Evolutionary conservation across 2,797 vertebrate genomes (phyloP), one percentile per base, ranked within the genome.

Genomic region (Spea hammondii): DNA sequence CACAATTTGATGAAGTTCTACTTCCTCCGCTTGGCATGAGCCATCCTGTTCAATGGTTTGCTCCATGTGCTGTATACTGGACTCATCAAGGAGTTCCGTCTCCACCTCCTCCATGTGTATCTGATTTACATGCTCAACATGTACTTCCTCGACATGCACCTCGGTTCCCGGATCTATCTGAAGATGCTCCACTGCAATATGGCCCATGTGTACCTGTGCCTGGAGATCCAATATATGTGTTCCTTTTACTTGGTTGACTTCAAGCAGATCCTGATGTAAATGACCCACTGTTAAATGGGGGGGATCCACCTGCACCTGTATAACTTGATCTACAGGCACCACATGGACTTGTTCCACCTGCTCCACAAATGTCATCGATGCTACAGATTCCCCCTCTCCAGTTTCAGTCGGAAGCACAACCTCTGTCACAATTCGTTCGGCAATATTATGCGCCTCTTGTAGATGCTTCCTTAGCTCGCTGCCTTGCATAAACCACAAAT

Each of bases 401-500:
- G 89, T 84, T 80, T 92, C 92, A 74, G 91, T 89, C 5, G 91
- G 90, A 84, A 93, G 86, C 70, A 95, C 79, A 72, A 95, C 88
- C 81, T 97, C 94, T 0, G 93, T 83, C 72, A 92, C 65, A 62
- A 92, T 67, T 45, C 85, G 90, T 72, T 95, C 95, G 72, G 93
- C 90, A 54, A 94, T 88, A 85, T 91, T 92, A 70, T 99, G 98
- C 2, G 88, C 79, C 0, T 96, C 93, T 82, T 91, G 92, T 65
- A 99, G 92, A 85, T 99, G 98, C 65, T 85, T 83, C 70, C 94
- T 92, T 44, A 99, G 88, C 82, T 99, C 98, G 71, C 91, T 93
- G 45, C 96, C 90, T 85, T 96, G 93, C 78, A 98, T 99, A 90
- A 99, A 99, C 98, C 97, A 99, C 89, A 97, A 86, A 86, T 99